A percentile compares a stretch with the other conserved stretches of the same genome.
These are phyloP conservation scores for Lycopodina hypogea DNA, from an alignment of 37 sponge, comb jelly and placozoan species.

Conservation along the genomic window DNA sequence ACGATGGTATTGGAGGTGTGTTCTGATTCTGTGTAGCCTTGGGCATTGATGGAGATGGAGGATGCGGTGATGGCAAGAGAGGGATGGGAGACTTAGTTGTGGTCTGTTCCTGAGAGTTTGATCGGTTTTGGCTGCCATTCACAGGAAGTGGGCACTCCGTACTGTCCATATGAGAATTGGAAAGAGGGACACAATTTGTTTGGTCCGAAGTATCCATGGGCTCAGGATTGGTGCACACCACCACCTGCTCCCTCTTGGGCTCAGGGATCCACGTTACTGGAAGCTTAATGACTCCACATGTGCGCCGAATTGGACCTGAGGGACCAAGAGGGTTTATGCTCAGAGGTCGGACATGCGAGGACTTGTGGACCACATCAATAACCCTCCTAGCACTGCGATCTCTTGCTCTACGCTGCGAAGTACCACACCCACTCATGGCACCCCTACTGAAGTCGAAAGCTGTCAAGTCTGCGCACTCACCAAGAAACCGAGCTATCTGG, in stretches of 20 bases:
- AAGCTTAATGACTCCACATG: constrained; percentile 86
- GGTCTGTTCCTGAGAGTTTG: neutral
- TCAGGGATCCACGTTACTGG: constrained; percentile 54
- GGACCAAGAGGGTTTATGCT: constrained; percentile 58
- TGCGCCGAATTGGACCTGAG: constrained; percentile 76
- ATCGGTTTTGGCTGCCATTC: too few species aligned
- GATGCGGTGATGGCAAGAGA: neutral
- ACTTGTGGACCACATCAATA: neutral
- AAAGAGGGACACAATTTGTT: neutral
- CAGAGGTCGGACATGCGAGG: constrained; percentile 44
- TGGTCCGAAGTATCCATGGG: neutral
- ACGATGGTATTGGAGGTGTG: neutral
- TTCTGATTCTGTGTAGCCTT: neutral
- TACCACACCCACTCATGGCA: constrained; percentile 40
- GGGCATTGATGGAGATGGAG: neutral
- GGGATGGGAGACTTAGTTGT: neutral
- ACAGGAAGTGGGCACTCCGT: neutral
- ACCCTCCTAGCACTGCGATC: constrained; percentile 39
- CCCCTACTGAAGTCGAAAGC: constrained; percentile 81
- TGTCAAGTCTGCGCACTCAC: constrained; percentile 57
- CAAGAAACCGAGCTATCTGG: constrained; percentile 72
- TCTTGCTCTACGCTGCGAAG: constrained; percentile 44
- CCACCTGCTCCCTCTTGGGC: constrained; percentile 21
- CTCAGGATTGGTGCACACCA: too few species aligned
- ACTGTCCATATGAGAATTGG: neutral